Evolutionary conservation across 2,888 invertebrate genomes (phyloP), one percentile per base, ranked within the genome.

Genomic region (Noctua janthina): DNA sequence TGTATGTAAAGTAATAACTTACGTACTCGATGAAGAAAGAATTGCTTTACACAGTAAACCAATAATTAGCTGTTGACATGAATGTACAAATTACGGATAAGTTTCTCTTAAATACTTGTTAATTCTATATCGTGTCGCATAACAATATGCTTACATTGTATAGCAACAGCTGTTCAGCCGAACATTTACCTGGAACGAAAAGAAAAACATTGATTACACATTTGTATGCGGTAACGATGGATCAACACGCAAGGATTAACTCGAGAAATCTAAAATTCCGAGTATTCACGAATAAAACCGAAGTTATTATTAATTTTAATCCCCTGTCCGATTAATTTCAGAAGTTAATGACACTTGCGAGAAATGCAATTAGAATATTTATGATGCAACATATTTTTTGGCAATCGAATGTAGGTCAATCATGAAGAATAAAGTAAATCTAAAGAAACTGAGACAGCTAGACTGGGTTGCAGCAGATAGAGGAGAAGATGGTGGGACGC

Each of bases 171-270:
- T 68, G 68, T n/a, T 68, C 8, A 68, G 13, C 8, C 56, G 54
- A 49, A 79, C 59, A 78, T 71, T 74, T 88, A 88, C 87, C 87
- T 88, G 87, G 59, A 87, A 88, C 29, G n/a, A 81, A 76, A 84
- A 79, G 73, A 78, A 77, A 87, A 78, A 81, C 64, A 76, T 43
- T 84, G 6, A 87, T 84, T 74, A 87, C 35, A 74, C 69, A 84
- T 68, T 71, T 75, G 46, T 67, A 76, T 69, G 49, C 74, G 49
- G 46, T 69, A 72, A 86, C 66, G 74, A 74, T 71, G 54, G 2
- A 68, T n/a, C n/a, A 72, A 66, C 87, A 87, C 79, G 87, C 79
- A 15, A 82, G 39, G 43, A 62, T 69, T 77, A n/a, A 64, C 56
- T 46, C 66, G 49, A 78, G 73, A 74, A 85, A 87, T 81, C 68